Evolutionary conservation across 37 sponge, comb jelly and placozoan species (phyloP).

Genomic region (Crambe crambe): DNA sequence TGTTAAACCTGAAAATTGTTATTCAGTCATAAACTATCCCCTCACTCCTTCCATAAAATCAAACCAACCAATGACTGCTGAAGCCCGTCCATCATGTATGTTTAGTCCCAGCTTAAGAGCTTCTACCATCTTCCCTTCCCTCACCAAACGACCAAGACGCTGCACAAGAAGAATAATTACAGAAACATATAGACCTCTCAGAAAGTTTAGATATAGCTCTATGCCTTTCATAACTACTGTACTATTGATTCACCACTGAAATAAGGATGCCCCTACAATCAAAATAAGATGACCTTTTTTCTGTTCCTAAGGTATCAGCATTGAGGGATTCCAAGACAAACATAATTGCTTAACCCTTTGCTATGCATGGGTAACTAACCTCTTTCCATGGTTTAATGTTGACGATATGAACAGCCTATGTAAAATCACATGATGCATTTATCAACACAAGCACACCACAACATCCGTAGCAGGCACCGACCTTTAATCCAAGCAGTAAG

Average conservation of each 20-base stretch:
- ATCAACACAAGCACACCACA: neutral
- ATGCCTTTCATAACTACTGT: too few species aligned
- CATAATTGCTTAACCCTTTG: neutral
- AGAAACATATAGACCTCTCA: neutral
- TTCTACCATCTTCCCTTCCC: slow-evolving; percentile 54
- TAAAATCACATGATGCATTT: neutral
- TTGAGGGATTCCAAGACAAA: neutral
- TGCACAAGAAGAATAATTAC: slow-evolving; percentile 10
- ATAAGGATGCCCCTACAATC: neutral
- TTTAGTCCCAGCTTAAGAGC: slow-evolving; percentile 67
- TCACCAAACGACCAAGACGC: slow-evolving; percentile 62
- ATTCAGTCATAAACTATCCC: neutral
- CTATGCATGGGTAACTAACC: slow-evolving; percentile 31
- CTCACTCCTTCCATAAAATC: neutral
- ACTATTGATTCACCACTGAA: too few species aligned
- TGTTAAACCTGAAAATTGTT: slow-evolving; percentile 40
- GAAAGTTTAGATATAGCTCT: too few species aligned
- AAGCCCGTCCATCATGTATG: slow-evolving; percentile 66
- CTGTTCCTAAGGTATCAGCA: too few species aligned
- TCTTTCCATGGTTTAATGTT: slow-evolving; percentile 79
- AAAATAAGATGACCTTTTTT: neutral
- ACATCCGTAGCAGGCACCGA: neutral
- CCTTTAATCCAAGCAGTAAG: slow-evolving; percentile 62
- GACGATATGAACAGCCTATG: slow-evolving; percentile 61
- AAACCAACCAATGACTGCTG: slow-evolving; percentile 61